Evolutionary conservation across 2,113 vertebrate genomes (phyloP), one percentile per base, ranked within the genome.

Genomic region (Oncorhynchus tshawytscha): DNA sequence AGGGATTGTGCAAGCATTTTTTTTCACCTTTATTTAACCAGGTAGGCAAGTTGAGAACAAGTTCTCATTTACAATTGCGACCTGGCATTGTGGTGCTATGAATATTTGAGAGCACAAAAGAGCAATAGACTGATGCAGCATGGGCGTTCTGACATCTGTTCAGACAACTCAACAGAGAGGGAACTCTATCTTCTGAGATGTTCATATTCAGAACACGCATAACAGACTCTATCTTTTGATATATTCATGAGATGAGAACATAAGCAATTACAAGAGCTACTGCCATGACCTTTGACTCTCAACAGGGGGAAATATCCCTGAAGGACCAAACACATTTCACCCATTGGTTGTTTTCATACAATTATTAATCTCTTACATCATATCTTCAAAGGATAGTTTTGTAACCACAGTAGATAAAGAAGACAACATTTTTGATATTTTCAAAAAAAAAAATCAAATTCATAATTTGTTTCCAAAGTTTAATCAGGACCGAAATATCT

Each of bases 111-210:
- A 86, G 84, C 91, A 89, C 86, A 91, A 91, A 89, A 89, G 85
- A 90, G 85, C 82, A 89, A 86, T 87, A 88, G 84, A 86, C 78
- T 88, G 85, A 82, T 89, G 82, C 82, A 74, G 87, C 87, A 90
- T 89, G 90, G 87, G 90, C 91, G 92, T 91, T 88, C 69, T 76
- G 78, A 82, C 86, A 90, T 92, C 88, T 91, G 86, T 84, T 89
- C 84, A 88, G 78, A 89, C 76, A 88, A 84, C 84, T 82, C 49
- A 82, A 76, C 77, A 74, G 70, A 64, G 11, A 64, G 11, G 1
- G 16, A 27, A 45, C 67, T n/a, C 75, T 69, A 80, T 83, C 71
- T 76, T 75, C 80, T 79, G 71, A 67, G 73, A 81, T 81, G 72
- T 78, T 82, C 73, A 54, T 54, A 54, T 54, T 54, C 16, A 54